Conservation (phyloP, 2,797 vertebrate species). For the Rhadinocentrus ornatus region DNA sequence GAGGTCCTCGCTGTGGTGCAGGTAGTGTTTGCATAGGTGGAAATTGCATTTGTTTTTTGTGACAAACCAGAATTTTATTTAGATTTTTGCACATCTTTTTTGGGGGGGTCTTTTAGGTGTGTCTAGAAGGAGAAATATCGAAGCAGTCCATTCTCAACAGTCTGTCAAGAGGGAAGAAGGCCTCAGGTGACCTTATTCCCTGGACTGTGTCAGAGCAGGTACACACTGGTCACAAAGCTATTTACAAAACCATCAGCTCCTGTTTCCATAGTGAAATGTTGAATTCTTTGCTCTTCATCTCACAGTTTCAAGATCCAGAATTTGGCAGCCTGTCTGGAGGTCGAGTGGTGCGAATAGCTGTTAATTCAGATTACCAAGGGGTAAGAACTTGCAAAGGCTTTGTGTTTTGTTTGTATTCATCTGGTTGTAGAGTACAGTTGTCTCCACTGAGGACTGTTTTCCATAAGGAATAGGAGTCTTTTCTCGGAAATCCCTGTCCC, state of each 20-base stretch:
- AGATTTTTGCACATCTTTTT: not conserved
- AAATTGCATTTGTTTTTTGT: not conserved
- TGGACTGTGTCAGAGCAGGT: conserved; percentile 99
- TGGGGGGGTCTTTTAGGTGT: conserved; percentile 88
- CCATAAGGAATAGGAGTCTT: not conserved
- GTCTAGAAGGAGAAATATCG: conserved; percentile 96
- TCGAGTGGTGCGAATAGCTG: conserved; percentile 93
- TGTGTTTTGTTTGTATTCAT: not conserved
- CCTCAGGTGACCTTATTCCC: conserved; percentile 96
- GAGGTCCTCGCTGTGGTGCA: conserved; percentile 97
- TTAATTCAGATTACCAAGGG: conserved; percentile 98
- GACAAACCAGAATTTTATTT: not conserved
- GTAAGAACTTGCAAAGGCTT: conserved; percentile 72
- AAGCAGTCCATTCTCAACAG: conserved; percentile 94
- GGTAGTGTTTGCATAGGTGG: conserved; percentile 72
- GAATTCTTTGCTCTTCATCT: conserved; percentile 4
- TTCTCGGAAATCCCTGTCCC: not conserved
- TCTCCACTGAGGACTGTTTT: not conserved
- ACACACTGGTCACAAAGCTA: not conserved
- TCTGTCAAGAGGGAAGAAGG: conserved; percentile 97
- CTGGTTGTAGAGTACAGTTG: not conserved
- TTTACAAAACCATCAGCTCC: not conserved
- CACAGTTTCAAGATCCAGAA: conserved; percentile 97
- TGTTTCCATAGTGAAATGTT: not conserved
- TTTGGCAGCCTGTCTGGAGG: conserved; percentile 93